Evolutionary conservation across 2,113 vertebrate genomes (phyloP).

Genomic region (Chinchilla lanigera): DNA sequence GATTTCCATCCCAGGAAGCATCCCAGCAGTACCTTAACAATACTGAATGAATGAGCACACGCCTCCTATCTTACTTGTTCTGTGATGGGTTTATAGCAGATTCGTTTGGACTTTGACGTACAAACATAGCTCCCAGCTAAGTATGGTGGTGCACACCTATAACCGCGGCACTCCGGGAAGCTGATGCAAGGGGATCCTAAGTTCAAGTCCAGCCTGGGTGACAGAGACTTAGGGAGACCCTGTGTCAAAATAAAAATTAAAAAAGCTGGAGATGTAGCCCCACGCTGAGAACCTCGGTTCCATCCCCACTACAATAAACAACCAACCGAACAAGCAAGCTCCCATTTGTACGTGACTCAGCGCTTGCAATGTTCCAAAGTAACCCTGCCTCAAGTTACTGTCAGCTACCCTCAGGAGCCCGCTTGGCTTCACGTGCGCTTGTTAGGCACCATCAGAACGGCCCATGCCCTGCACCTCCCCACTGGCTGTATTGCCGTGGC

Average conservation of each 20-base stretch:
- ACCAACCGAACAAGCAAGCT: not conserved
- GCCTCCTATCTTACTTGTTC: not conserved
- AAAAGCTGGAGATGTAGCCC: not conserved
- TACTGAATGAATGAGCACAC: accelerated
- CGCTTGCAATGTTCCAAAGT: not conserved
- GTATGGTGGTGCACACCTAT: not conserved
- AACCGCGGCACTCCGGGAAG: not conserved
- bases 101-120: not conserved
- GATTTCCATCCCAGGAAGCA: not conserved
- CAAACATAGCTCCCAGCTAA: not conserved
- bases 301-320: not conserved
- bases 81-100: not conserved
- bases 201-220: not conserved
- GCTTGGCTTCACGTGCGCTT: accelerated
- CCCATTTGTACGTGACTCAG: not conserved
- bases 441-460: not conserved
- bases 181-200: not conserved
- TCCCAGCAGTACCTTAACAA: not conserved
- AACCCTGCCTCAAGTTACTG: not conserved
- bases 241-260: not conserved
- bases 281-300: not conserved
- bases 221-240: not conserved
- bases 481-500: accelerated
- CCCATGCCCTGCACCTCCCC: accelerated
- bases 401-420: not conserved